phyloP scores from a whole-genome alignment of 23 tunicate species.

The Ciona savignyi region DNA sequence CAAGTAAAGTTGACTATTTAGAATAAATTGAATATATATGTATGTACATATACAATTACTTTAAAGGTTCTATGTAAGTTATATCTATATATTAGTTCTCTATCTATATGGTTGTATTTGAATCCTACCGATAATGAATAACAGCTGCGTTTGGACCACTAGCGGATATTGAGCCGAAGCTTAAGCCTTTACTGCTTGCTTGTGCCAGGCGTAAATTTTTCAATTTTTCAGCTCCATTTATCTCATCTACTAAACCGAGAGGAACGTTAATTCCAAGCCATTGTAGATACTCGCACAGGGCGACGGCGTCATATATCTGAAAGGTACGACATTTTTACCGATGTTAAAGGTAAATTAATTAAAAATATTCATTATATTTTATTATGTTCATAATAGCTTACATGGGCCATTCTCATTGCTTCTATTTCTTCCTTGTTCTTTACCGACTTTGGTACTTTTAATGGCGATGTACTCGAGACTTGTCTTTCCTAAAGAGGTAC shows the following conservation, averaged over 20 bases:
- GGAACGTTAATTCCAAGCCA: conserved; percentile 81
- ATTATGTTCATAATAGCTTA: conserved; percentile 9
- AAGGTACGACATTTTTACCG: background rate
- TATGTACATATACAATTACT: too few relatives aligned
- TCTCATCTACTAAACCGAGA: conserved; percentile 46
- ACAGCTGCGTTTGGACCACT: conserved; percentile 89
- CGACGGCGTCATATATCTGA: conserved; percentile 84
- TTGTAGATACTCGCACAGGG: conserved; percentile 65
- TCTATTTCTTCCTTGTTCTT: conserved; percentile 55
- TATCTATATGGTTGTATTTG: background rate
- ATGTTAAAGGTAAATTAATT: too few relatives aligned
- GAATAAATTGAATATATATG: too few relatives aligned
- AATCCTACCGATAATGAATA: conserved; percentile 78
- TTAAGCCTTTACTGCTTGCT: conserved; percentile 52
- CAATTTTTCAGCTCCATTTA: conserved; percentile 66
- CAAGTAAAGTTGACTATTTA: too few relatives aligned
- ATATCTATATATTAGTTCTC: too few relatives aligned
- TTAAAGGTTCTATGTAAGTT: too few relatives aligned
- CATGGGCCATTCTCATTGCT: conserved; percentile 89
- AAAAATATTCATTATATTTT: background rate
- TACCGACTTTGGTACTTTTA: conserved; percentile 49
- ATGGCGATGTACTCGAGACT: conserved; percentile 42
- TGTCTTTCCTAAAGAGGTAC: conserved; percentile 71
- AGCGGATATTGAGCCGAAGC: conserved; percentile 94
- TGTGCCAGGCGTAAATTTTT: conserved; percentile 51